Evolutionary conservation across 2,888 invertebrate genomes (phyloP), one percentile per base, ranked within the genome.

Genomic region (Lasioglossum villosulum): DNA sequence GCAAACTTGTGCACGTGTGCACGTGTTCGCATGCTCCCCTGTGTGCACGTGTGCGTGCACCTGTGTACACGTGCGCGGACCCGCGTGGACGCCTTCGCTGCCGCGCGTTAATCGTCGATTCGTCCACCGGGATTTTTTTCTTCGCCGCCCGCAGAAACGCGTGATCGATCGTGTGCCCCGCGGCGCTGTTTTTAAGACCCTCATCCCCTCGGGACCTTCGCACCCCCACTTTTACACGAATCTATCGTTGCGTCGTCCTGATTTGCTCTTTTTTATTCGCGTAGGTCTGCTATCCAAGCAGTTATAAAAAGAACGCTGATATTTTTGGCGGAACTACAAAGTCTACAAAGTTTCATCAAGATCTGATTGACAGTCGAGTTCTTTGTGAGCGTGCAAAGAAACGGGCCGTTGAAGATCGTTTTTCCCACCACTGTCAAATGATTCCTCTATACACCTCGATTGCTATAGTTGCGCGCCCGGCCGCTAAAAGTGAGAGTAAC

Each of bases 31-130:
- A 48, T 19, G 48, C 48, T 48, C 19, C 16, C 48, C 19, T 19
- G 48, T 48, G 48, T 48, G 39, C 23, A 45, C 76, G 83, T 84
- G 87, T 84, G 82, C 82, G 79, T 76, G 45, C 80, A 86, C 83
- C 75, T 80, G 86, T 82, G 74, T 76, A 72, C 84, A 80, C 78
- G 75, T 72, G 78, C 77, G 59, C 42, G 73, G 12, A 30, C 45
- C n/a, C 34, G 75, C 37, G 59, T 37, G 48, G 59, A 27, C 59
- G 59, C 63, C 63, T 30, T 30, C 63, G 30, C 19, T 4, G 30
- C 63, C 30, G 16, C 16, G 30, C 63, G 63, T 66, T 66, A 66
- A 66, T 66, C 63, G 63, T 16, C 63, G 63, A 34, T 66, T 66
- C 63, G 63, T 66, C 63, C 16, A 30, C 6, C 63, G 63, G 30